phyloP scores from a whole-genome alignment of 2,113 vertebrate genomes.

The Dipodomys spectabilis region DNA sequence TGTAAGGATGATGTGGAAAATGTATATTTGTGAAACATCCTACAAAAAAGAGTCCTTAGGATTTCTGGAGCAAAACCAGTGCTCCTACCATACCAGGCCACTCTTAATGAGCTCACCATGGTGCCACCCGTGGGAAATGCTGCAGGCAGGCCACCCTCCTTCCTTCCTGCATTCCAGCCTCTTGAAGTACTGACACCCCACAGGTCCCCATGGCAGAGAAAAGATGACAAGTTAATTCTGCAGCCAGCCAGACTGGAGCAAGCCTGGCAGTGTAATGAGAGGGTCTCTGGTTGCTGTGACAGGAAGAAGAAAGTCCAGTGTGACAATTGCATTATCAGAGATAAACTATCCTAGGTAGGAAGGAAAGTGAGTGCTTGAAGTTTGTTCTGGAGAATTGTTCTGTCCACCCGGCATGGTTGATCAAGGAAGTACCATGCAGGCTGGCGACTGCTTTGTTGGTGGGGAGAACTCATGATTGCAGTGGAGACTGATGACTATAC shows the following conservation, averaged over 20 bases:
- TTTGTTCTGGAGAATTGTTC: background rate
- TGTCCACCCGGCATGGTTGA: background rate
- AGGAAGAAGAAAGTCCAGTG: slow-evolving; percentile 21
- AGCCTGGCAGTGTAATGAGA: slow-evolving; percentile 70
- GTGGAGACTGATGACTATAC: background rate
- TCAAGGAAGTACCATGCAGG: background rate
- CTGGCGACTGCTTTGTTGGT: background rate
- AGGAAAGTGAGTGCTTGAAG: background rate
- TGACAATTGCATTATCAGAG: slow-evolving; percentile 40
- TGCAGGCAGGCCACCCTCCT: accelerated
- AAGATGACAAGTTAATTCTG: slow-evolving; percentile 80
- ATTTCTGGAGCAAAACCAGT: background rate
- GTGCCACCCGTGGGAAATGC: slow-evolving; percentile 44
- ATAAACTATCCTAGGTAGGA: background rate
- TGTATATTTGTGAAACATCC: background rate
- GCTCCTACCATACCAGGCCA: accelerated
- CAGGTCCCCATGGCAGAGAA: slow-evolving; percentile 40
- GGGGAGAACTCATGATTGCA: background rate
- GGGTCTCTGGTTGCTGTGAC: background rate
- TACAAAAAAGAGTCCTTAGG: background rate
- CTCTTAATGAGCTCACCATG: slow-evolving; percentile 36
- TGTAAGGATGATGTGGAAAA: background rate
- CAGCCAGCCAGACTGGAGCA: slow-evolving; percentile 40
- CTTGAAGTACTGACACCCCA: slow-evolving; percentile 63
- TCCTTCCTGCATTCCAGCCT: slow-evolving; percentile 43